phyloP scores from a whole-genome alignment of 2,113 vertebrate genomes.

The Dasyurus viverrinus region DNA sequence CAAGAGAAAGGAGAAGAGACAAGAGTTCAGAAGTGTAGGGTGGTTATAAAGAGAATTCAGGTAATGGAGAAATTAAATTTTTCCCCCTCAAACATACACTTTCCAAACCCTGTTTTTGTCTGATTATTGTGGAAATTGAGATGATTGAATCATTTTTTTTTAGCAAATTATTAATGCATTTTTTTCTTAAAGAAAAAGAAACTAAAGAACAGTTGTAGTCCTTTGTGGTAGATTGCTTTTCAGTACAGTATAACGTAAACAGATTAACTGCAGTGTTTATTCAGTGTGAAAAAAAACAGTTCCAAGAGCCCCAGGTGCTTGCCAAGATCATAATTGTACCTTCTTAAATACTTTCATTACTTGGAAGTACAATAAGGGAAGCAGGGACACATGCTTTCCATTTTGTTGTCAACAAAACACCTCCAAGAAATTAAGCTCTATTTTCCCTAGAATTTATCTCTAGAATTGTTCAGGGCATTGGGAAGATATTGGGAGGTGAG shows the following conservation, averaged over 20 bases:
- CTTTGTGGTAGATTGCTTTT: constrained; percentile 86
- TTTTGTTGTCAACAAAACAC: constrained; percentile 89
- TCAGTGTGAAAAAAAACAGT: constrained; percentile 88
- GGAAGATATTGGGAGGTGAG: constrained; percentile 39
- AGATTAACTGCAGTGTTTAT: constrained; percentile 88
- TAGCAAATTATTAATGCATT: constrained; percentile 77
- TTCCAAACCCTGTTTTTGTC: constrained; percentile 67
- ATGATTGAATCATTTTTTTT: constrained; percentile 75
- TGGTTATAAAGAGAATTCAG: constrained; percentile 53
- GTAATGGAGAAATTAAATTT: constrained; percentile 32
- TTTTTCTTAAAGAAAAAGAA: constrained; percentile 71
- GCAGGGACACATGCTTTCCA: constrained; percentile 85
- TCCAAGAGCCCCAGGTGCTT: constrained; percentile 88
- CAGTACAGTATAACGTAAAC: constrained; percentile 83
- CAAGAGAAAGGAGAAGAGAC: neutral
- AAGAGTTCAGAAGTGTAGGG: neutral
- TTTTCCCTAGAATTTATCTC: constrained; percentile 82
- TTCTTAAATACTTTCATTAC: constrained; percentile 90
- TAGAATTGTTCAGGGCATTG: constrained; percentile 39
- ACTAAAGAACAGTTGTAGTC: constrained; percentile 76
- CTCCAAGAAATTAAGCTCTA: constrained; percentile 87
- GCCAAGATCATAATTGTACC: constrained; percentile 90
- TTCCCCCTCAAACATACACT: neutral
- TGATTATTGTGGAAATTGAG: constrained; percentile 61
- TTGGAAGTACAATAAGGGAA: constrained; percentile 85